Base-by-base conservation (phyloP, 2,888 invertebrate species). In the Cabera pusaria region DNA sequence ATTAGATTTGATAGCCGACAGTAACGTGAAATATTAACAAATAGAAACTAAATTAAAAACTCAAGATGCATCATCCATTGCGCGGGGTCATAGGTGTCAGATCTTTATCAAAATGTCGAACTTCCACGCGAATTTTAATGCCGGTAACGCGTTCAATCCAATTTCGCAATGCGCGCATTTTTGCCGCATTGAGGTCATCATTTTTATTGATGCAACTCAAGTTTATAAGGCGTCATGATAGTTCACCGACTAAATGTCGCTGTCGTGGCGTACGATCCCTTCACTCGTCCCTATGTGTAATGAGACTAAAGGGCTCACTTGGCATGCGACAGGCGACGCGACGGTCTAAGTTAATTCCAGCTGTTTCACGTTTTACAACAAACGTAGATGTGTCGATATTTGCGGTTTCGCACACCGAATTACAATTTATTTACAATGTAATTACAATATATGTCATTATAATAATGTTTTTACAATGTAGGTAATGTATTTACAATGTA, bases 51-150 rank as follows among this genome's bases (percentile, higher is more conserved):
- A n/a, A n/a, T n/a, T n/a, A n/a, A n/a, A n/a, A n/a, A n/a, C n/a
- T n/a, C n/a, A n/a, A n/a, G n/a, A n/a, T n/a, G n/a, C n/a, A n/a
- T n/a, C n/a, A n/a, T n/a, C n/a, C n/a, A n/a, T 3, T 53, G 52
- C 37, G 38, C 38, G 33, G 49, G 64, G 72, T 74, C 74, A 76
- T 54, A 72, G 68, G 63, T 66, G 59, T 25, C 28, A 40, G 52
- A 78, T 73, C 7, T 45, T 48, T 61, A 74, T 54, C 63, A 62
- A 70, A 79, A 81, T 73, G 72, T 67, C 73, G 71, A 76, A 53
- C 45, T 56, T 59, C 53, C 55, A 58, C 52, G 50, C 50, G 49
- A 64, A 59, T 63, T 59, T 56, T 56, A 57, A 60, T 42, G 31
- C 19, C 45, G 28, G 61, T 59, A 69, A 66, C 62, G 57, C 60